Base-by-base conservation (phyloP, 2,113 vertebrate genomes). In the Casuarius casuarius region DNA sequence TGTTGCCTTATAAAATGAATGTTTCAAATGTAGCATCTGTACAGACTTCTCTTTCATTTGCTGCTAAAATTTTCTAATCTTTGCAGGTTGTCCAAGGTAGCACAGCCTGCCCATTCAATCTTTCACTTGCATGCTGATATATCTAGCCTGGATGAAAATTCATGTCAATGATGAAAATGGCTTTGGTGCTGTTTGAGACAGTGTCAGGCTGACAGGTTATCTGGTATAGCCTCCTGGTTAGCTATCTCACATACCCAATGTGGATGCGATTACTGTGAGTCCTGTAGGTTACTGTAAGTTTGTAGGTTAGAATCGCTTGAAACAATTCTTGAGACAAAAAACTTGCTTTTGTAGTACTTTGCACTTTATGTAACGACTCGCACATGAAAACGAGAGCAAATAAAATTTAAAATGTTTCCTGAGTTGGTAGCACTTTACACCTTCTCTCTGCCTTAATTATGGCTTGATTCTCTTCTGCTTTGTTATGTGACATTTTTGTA, bases 131-230 rank as follows among this genome's bases (percentile, higher is more conserved):
- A 73, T 33, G 38, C 6, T 40, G 63, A 38, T 63, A 51, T 8
- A 79, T 84, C 38, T 10, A 70, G 25, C 8, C 13, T 40, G 17
- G 6, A 5, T 52, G 23, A 87, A 68, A 92, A 94, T 66, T 89
- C 67, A 48, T 29, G 38, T 11, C 0, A 1, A 5, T 48, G 10
- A 46, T 70, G 54, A 76, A 73, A 74, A 44, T 0, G 4, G 38
- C 38, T 44, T 73, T 73, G 51, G 25, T 87, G 46, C 21, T 78
- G 10, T 54, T 63, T 0, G 3, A 84, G 77, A 88, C 33, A 59
- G 6, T 25, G 18, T 85, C 67, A 84, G 49, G 52, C 48, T 38
- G 40, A 65, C 44, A 82, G 31, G 25, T 26, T 76, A 38, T 87
- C 61, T 75, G 68, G 65, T 19, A 40, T 8, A 76, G 13, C 3